Evolutionary conservation across 2,113 vertebrate species (phyloP).

Genomic region (Stegastes partitus): DNA sequence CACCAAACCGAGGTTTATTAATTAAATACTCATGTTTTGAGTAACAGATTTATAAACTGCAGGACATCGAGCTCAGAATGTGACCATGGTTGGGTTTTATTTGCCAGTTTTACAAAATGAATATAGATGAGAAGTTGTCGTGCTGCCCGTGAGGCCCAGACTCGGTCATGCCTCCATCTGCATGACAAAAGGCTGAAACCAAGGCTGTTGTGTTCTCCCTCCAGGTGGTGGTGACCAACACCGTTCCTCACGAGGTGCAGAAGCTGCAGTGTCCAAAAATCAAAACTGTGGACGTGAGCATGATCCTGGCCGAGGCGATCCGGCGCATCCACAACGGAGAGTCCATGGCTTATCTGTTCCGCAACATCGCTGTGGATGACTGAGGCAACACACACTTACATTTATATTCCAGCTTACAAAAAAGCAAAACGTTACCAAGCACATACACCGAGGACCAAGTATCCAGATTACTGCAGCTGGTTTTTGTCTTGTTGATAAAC

Average conservation of each 20-base stretch:
- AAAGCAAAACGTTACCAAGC: constrained; percentile 2
- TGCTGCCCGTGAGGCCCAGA: not conserved
- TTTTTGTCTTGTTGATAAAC: constrained; percentile 37
- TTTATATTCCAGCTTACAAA: constrained; percentile 10
- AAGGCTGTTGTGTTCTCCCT: not conserved
- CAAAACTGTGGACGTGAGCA: constrained; percentile 98
- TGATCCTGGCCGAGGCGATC: constrained; percentile 97
- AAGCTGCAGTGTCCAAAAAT: constrained; percentile 99
- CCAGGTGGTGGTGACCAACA: constrained; percentile 98
- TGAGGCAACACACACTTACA: constrained; percentile 69
- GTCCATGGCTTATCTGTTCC: constrained; percentile 98
- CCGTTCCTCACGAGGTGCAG: constrained; percentile 96
- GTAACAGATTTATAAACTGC: too few species aligned
- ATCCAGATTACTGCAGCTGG: constrained; percentile 2
- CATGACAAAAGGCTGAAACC: not conserved
- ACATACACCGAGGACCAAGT: constrained; percentile 34
- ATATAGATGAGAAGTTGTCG: not conserved
- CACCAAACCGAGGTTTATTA: not conserved
- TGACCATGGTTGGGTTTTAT: not conserved
- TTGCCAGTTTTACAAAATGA: not conserved
- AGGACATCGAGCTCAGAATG: too few species aligned
- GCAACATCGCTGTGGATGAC: constrained; percentile 97
- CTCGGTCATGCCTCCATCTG: not conserved
- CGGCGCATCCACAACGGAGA: constrained; percentile 97
- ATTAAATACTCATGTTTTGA: not conserved